A percentile compares a stretch with the other conserved stretches of the same genome.
Conservation (phyloP, 2,888 invertebrate genomes). For the Cacoxenus indagator region DNA sequence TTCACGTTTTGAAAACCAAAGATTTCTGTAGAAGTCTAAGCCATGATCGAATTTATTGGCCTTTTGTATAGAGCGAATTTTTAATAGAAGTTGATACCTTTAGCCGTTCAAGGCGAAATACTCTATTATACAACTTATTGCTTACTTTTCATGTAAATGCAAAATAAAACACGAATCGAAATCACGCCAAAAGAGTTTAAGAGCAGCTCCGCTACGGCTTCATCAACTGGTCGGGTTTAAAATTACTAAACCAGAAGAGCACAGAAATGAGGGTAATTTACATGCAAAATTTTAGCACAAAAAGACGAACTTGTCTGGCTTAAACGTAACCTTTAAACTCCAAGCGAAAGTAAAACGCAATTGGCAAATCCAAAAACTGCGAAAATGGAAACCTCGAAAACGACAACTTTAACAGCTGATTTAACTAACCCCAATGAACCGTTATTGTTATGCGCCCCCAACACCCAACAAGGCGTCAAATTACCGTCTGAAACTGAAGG, state of each 20-base stretch:
- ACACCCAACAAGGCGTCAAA: not conserved
- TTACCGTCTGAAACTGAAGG: not conserved
- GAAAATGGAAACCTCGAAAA: constrained; percentile 36
- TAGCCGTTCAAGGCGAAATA: no score
- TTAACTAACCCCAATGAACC: constrained; percentile 60
- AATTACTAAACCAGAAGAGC: constrained; percentile 6
- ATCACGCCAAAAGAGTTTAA: not conserved
- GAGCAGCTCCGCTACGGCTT: not conserved
- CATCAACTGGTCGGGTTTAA: not conserved
- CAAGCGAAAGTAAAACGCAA: not conserved
- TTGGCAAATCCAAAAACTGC: not conserved
- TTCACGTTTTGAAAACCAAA: no score
- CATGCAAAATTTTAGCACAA: not conserved
- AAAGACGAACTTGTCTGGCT: constrained; percentile 39
- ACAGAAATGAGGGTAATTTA: constrained; percentile 10
- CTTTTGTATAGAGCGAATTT: no score
- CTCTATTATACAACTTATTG: no score
- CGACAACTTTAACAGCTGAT: constrained; percentile 56
- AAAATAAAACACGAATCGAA: not conserved
- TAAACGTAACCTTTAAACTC: constrained; percentile 47
- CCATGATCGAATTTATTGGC: no score
- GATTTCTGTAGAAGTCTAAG: no score
- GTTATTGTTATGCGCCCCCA: constrained; percentile 7
- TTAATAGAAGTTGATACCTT: no score
- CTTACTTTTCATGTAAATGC: not conserved